Evolutionary conservation across 2,888 invertebrate genomes (phyloP).

Genomic region (Standfussiana lucernea): DNA sequence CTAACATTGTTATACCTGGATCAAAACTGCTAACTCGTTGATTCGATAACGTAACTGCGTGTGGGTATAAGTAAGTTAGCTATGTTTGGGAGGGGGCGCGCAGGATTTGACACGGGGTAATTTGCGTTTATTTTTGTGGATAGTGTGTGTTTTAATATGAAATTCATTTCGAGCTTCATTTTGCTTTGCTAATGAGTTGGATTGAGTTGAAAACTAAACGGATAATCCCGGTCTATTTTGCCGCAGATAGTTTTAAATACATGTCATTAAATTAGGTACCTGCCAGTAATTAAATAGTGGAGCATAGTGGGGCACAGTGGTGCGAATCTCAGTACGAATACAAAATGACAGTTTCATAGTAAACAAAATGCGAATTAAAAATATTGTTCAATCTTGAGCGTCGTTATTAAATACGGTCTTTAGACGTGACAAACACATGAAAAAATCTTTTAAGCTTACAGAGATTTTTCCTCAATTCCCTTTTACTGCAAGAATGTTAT

Average conservation of each 20-base stretch:
- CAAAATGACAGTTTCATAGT: background rate
- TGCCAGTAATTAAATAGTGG: background rate
- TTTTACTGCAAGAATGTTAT: conserved; percentile 35
- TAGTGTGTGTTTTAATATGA: background rate
- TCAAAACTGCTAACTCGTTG: conserved; percentile 65
- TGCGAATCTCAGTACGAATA: background rate
- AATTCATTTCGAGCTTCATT: conserved; percentile 6
- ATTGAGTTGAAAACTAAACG: background rate
- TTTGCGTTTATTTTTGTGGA: too few species aligned
- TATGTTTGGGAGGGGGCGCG: conserved; percentile 19
- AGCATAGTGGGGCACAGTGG: too few species aligned
- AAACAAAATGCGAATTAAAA: background rate
- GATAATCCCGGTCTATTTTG: too few species aligned
- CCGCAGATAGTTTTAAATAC: background rate
- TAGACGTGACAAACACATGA: conserved; percentile 14
- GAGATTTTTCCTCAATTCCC: conserved; percentile 31
- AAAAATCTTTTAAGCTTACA: conserved; percentile 1
- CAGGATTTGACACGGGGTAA: conserved; percentile 15
- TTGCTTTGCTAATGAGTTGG: background rate
- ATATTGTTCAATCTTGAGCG: background rate
- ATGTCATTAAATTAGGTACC: background rate
- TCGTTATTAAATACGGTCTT: background rate
- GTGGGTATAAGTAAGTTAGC: conserved; percentile 56
- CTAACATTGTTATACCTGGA: conserved; percentile 65
- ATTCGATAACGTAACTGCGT: conserved; percentile 61